Conservation (phyloP, 2,113 vertebrate genomes). For the Aegithalos caudatus region DNA sequence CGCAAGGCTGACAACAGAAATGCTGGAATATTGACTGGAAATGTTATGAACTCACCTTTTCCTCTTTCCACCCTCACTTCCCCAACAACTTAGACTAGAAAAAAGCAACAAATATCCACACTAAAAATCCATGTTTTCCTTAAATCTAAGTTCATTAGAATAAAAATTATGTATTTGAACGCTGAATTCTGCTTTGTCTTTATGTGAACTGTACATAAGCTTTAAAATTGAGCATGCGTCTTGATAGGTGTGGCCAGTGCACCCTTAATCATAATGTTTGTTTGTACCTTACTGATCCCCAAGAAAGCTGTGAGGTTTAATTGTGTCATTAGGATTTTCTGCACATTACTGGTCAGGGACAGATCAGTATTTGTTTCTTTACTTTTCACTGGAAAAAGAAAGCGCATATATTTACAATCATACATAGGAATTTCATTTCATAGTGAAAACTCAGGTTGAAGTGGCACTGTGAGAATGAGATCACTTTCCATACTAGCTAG, state of each 20-base stretch:
- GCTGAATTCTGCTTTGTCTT: background rate
- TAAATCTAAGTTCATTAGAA: background rate
- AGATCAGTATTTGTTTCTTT: background rate
- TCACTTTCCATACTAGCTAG: background rate
- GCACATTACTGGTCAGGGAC: background rate
- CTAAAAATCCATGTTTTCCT: background rate
- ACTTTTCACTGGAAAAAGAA: background rate
- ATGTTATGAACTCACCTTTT: conserved; percentile 68
- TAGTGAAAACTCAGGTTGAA: background rate
- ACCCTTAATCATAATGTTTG: background rate
- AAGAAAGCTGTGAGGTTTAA: background rate
- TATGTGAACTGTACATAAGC: background rate
- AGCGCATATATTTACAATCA: background rate
- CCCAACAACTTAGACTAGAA: conserved; percentile 46
- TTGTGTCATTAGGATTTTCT: background rate
- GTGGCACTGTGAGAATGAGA: background rate
- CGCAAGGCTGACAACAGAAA: conserved; percentile 41
- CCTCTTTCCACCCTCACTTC: conserved; percentile 65
- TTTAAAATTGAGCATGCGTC: background rate
- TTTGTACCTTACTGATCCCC: background rate
- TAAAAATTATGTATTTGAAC: background rate
- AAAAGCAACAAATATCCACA: conserved; percentile 38
- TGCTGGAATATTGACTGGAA: conserved; percentile 61
- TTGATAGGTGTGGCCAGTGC: background rate
- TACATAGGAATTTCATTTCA: background rate